Percentiles rank a stretch among this genome's conserved stretches.
Evolutionary conservation across 2,888 invertebrate genomes (phyloP).

Genomic region (Temnothorax rugatulus): DNA sequence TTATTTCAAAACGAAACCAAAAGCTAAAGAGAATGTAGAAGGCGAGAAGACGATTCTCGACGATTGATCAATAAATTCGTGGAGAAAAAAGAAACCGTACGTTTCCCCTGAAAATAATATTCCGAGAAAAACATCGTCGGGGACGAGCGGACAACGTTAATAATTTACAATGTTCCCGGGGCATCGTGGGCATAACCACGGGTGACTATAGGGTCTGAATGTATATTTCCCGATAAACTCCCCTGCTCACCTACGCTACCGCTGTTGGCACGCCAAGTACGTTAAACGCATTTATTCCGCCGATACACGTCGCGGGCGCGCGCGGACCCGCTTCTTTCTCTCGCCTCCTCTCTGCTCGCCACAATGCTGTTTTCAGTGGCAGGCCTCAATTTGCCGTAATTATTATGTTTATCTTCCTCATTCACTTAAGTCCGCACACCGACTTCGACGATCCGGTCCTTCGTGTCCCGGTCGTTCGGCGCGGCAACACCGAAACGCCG

Average conservation of each 20-base stretch:
- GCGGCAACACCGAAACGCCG: conserved; percentile 33
- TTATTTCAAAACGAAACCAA: neutral
- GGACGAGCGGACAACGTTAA: neutral
- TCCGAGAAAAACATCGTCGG: neutral
- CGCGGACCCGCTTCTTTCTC: conserved; percentile 22
- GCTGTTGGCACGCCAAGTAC: conserved; percentile 15
- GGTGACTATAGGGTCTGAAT: neutral
- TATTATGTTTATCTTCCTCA: conserved; percentile 84
- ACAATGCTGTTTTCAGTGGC: conserved; percentile 74
- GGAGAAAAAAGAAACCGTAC: neutral
- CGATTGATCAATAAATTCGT: neutral
- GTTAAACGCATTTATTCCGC: conserved; percentile 49
- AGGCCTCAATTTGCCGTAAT: conserved; percentile 76
- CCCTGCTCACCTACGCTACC: conserved; percentile 38
- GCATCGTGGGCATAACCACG: neutral
- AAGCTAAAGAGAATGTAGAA: neutral
- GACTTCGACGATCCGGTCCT: conserved; percentile 45
- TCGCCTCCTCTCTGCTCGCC: conserved; percentile 43
- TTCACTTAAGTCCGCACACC: conserved; percentile 81
- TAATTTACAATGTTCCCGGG: neutral
- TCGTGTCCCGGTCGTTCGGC: conserved; percentile 45
- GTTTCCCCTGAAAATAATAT: neutral
- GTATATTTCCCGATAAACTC: conserved; percentile 10
- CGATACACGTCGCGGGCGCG: conserved; percentile 57
- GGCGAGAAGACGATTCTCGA: neutral